Evolutionary conservation across 2,113 vertebrate genomes (phyloP).

Genomic region (Oceanodroma tethys): DNA sequence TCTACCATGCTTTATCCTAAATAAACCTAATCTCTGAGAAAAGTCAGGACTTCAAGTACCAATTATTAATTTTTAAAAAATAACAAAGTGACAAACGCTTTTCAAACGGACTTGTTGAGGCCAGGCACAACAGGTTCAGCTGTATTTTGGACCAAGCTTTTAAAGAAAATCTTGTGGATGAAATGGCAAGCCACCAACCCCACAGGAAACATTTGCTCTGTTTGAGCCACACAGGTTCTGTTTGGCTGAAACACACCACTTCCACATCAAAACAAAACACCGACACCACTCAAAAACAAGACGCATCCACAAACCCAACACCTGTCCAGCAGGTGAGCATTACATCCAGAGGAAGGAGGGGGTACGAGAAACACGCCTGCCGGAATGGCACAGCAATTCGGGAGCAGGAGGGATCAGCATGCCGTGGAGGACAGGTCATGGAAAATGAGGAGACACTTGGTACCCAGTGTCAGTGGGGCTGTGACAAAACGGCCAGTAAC

Average conservation of each 20-base stretch:
- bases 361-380: neutral
- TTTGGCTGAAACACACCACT: neutral
- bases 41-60: neutral
- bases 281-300: rapidly evolving
- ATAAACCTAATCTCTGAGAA: neutral
- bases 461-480: neutral
- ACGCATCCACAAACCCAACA: neutral
- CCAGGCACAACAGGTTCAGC: neutral
- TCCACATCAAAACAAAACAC: neutral
- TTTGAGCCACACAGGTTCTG: no score
- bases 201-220: neutral
- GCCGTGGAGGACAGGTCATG: rapidly evolving
- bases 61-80: neutral
- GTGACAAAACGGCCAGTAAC: neutral
- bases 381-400: rapidly evolving
- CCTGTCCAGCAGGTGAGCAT: neutral
- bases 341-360: neutral
- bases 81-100: neutral
- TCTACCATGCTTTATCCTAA: neutral
- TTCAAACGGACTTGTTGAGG: neutral
- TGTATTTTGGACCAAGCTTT: neutral
- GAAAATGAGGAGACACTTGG: neutral
- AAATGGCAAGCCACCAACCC: neutral
- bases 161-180: neutral
- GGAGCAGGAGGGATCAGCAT: neutral